Percentiles rank a stretch among this genome's conserved stretches.
These are phyloP conservation scores for Heliconius hortense DNA, from an alignment of 2,888 invertebrate genomes.

Conservation along the genomic window DNA sequence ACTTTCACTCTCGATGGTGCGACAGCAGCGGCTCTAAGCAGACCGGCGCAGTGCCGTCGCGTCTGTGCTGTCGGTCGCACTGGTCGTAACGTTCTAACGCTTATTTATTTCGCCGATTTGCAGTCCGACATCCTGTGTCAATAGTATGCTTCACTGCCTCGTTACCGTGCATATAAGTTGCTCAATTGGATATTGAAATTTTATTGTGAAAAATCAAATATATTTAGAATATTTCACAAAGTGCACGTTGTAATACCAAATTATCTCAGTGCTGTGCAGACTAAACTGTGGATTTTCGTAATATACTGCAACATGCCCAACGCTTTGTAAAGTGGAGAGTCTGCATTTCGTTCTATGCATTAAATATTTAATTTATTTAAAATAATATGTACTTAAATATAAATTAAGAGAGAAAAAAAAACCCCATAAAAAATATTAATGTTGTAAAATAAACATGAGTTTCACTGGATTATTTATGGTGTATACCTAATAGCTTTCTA, in stretches of 20 bases:
- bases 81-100: constrained; percentile 53
- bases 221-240: constrained; percentile 59
- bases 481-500: constrained; percentile 34
- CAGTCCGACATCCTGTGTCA: constrained; percentile 53
- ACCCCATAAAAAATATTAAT: neutral
- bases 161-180: constrained; percentile 60
- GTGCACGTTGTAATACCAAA: constrained; percentile 45
- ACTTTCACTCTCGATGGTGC: constrained; percentile 77
- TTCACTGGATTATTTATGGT: constrained; percentile 28
- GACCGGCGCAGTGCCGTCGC: constrained; percentile 67
- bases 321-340: constrained; percentile 27
- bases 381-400: neutral
- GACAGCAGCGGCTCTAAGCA: constrained; percentile 56
- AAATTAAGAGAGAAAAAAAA: neutral
- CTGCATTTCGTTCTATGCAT: constrained; percentile 35
- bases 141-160: constrained; percentile 63
- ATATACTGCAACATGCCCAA: constrained; percentile 38
- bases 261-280: constrained; percentile 35
- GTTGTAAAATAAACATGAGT: constrained; percentile 18
- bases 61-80: constrained; percentile 68
- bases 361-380: constrained; percentile 9
- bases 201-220: constrained; percentile 62
- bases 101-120: constrained; percentile 55
- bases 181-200: constrained; percentile 64
- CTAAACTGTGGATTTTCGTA: constrained; percentile 39